Evolutionary conservation across 1,140 invertebrate species (phyloP), one percentile per base, ranked within the genome.

Genomic region (Orchestia grillus): DNA sequence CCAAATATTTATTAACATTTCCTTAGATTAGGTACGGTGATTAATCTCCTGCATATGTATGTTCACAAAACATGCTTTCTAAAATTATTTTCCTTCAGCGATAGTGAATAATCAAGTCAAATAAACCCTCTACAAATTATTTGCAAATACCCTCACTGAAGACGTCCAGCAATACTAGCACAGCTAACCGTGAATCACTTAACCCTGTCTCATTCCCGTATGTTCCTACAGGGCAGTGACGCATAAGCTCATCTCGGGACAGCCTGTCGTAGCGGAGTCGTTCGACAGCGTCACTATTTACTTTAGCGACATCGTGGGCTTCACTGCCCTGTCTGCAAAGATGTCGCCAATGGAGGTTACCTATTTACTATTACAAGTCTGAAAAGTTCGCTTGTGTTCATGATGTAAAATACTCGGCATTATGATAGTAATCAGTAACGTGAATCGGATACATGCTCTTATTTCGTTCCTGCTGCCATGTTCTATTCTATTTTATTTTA

Each of bases 241-340:
- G 1, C 98, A 98, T 57, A 98, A 99, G 97, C 97, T 99, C 94
- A 99, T 99, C 97, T 98, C 98, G 96, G 99, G 99, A 0, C 98
- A 99, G 97, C 92, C 92, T 28, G 99, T 99, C 6, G 98, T 98
- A 96, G 99, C 99, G 0, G 99, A 99, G 97, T 98, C 98, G 0
- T 99, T 99, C 97, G 98, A 99, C 97, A 98, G 98, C 97, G 99
- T 99, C 36, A 99, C 99, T 0, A 99, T 99, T 96, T 99, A 99
- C 97, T 99, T 99, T 97, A 99, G 98, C 97, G 99, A 99, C 97
- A 99, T 99, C 97, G 99, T 99, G 62, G 99, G 99, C 23, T 99
- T 99, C 97, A 99, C 99, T 0, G 98, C 98, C 91, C 98, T 99
- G 36, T 99, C 99, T 0, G 99, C 99, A 0, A 98, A 99, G 97